Evolutionary conservation across 2,888 invertebrate genomes (phyloP).

Genomic region (Emmelina monodactyla): DNA sequence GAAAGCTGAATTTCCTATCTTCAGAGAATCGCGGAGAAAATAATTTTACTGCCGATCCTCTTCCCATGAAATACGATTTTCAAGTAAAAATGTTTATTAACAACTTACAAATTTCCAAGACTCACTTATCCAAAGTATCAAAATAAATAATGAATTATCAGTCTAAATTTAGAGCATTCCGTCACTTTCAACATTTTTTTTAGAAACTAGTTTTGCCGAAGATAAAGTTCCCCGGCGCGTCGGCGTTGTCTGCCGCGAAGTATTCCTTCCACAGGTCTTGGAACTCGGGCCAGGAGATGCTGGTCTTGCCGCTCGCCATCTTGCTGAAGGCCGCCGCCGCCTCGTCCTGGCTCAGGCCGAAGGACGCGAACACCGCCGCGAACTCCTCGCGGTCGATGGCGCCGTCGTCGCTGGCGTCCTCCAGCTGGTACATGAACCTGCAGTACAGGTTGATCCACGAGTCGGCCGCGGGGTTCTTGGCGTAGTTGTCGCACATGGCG

Average conservation of each 20-base stretch:
- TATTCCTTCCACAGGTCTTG: slow-evolving; percentile 84
- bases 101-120: too few species aligned
- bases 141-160: too few species aligned
- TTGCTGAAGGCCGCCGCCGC: slow-evolving; percentile 80
- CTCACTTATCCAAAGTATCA: too few species aligned
- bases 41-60: too few species aligned
- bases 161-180: too few species aligned
- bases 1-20: too few species aligned
- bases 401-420: slow-evolving; percentile 83
- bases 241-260: slow-evolving; percentile 79
- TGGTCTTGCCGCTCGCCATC: slow-evolving; percentile 77
- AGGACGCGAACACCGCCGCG: slow-evolving; percentile 79
- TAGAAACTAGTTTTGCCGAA: slow-evolving; percentile 82
- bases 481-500: slow-evolving; percentile 83
- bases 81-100: too few species aligned
- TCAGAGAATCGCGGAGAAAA: too few species aligned
- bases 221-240: slow-evolving; percentile 84
- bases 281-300: slow-evolving; percentile 79
- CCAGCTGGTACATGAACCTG: slow-evolving; percentile 87
- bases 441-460: slow-evolving; percentile 86
- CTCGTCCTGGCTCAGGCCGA: slow-evolving; percentile 77
- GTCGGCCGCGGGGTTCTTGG: slow-evolving; percentile 75
- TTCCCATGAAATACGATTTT: too few species aligned
- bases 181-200: too few species aligned
- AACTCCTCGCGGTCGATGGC: slow-evolving; percentile 83